Evolutionary conservation across 2,113 vertebrate genomes (phyloP), one percentile per base, ranked within the genome.

Genomic region (Pelvicachromis taeniatus): DNA sequence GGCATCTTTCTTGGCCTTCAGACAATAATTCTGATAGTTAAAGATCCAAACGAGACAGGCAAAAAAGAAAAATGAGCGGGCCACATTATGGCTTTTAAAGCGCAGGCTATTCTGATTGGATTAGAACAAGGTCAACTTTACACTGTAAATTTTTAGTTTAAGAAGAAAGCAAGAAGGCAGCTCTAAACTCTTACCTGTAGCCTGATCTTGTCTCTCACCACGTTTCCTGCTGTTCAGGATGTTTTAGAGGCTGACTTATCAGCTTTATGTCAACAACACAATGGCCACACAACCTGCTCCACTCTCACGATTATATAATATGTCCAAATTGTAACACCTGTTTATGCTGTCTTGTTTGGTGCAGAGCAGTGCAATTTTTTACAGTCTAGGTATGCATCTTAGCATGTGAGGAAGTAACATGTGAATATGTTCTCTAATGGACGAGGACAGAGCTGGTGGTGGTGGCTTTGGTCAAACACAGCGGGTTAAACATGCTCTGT

Each of bases 81-180:
- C 0, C 63, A 70, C 21, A 70, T 9, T 9, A 45, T 45, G 8
- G 7, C 0, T n/a, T 68, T 23, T 40, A 42, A 0, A 40, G 1
- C 38, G 4, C 7, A 42, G 9, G 21, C 2, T 1, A 6, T 14
- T 26, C 9, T 70, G 65, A 70, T 10, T 70, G 35, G 63, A 45
- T 26, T 23, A 26, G 21, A 70, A 26, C 2, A 45, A 45, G 8
- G 4, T 6, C 45, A 45, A 1, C 0, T 1, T 31, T 0, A 70
- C 0, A 9, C 0, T 26, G 12, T 70, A 45, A 13, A 70, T 21
- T 68, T 68, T 42, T 42, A 40, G 26, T 42, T 4, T 38, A 1
- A 63, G 10, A 1, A n/a, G 13, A 42, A 68, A 45, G 65, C 38
- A 26, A 42, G 3, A 26, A 45, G 7, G 33, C 63, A 45, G 38